Conservation (phyloP, 2,113 vertebrate species). For the Takifugu bimaculatus region DNA sequence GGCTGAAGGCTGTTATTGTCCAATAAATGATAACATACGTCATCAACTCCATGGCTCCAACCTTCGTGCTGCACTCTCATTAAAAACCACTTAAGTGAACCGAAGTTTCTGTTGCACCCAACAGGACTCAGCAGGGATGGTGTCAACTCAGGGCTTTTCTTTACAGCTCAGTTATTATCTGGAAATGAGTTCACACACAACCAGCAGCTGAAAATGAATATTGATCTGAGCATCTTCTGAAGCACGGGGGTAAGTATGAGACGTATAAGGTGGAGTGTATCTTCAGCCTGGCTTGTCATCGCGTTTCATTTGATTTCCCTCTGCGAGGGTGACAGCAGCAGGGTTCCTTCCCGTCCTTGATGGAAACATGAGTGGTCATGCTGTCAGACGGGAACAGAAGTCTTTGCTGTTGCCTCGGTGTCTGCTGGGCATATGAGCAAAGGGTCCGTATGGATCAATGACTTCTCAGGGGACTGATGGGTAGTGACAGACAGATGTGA, state of each 20-base stretch:
- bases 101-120: constrained; percentile 27
- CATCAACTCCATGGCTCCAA: constrained; percentile 22
- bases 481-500: constrained; percentile 41
- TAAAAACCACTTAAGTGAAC: constrained; percentile 54
- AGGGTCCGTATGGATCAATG: constrained; percentile 60
- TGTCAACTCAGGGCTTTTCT: constrained; percentile 10
- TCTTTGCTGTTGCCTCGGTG: constrained; percentile 42
- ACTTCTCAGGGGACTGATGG: constrained; percentile 45
- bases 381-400: constrained; percentile 45
- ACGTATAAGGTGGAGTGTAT: constrained; percentile 8
- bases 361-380: constrained; percentile 42
- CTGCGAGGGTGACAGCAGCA: constrained; percentile 36
- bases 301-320: constrained; percentile 45
- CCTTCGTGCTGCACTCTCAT: constrained; percentile 25
- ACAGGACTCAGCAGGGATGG: constrained; percentile 40
- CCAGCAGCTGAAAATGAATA: constrained; percentile 23
- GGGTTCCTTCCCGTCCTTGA: constrained; percentile 37
- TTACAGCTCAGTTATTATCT: constrained; percentile 26
- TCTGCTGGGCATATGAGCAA: constrained; percentile 47
- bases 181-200: constrained; percentile 4
- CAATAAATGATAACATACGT: constrained; percentile 13
- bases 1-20: constrained; percentile 28
- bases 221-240: constrained; percentile 20
- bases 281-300: constrained; percentile 25
- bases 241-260: constrained; percentile 28